Evolutionary conservation across 1,140 invertebrate genomes (phyloP).

Genomic region (Rhagoletis pomonella): DNA sequence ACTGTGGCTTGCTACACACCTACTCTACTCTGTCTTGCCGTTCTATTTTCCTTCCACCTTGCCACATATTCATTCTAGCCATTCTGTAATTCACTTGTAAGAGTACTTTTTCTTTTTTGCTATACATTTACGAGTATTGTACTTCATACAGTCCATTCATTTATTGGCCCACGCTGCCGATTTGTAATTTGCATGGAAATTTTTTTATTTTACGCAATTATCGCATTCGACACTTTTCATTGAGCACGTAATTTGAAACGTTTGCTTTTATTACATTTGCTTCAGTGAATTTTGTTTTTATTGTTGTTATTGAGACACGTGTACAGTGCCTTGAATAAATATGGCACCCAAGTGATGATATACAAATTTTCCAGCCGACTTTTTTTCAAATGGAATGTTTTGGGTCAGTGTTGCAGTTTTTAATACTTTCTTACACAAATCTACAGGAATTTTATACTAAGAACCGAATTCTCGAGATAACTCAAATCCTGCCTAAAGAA

Average conservation of each 20-base stretch:
- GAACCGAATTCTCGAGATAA: too few species aligned
- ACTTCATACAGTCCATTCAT: background rate
- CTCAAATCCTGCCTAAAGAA: too few species aligned
- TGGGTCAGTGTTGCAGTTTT: too few species aligned
- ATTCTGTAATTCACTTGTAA: background rate
- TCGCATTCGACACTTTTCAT: slow-evolving; percentile 35
- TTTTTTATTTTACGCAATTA: slow-evolving; percentile 26
- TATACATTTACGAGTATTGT: background rate
- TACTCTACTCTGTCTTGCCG: background rate
- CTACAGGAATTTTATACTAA: too few species aligned
- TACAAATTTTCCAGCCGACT: too few species aligned
- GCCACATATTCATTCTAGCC: background rate
- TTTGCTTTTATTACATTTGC: slow-evolving; percentile 38
- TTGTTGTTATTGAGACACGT: background rate
- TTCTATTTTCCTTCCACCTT: background rate
- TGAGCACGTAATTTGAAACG: slow-evolving; percentile 21
- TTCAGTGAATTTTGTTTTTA: background rate
- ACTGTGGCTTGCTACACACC: background rate
- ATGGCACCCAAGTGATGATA: background rate
- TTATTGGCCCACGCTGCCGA: slow-evolving; percentile 36
- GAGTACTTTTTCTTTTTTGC: background rate
- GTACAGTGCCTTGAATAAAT: background rate
- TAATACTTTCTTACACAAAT: too few species aligned
- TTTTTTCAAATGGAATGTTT: too few species aligned
- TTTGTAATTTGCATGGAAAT: slow-evolving; percentile 50